Conservation (phyloP, 2,888 invertebrate genomes). For the Hylaea fasciaria region DNA sequence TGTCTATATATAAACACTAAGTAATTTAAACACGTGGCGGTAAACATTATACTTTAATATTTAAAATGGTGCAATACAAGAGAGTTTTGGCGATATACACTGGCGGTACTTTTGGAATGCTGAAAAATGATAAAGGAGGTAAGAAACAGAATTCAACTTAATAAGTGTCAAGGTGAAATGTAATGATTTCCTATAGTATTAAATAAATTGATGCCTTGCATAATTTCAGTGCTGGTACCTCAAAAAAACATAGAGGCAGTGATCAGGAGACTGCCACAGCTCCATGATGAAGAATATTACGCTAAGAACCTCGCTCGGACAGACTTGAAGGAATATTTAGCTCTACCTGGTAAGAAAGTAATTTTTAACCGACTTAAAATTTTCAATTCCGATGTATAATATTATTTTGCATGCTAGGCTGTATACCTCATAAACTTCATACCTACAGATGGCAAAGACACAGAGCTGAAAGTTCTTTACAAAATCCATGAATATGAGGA, state of each 20-base stretch:
- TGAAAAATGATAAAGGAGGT: constrained; percentile 92
- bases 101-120: constrained; percentile 99
- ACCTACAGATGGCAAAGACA: constrained; percentile 78
- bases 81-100: constrained; percentile 89
- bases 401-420: too few species aligned
- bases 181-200: too few species aligned
- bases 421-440: neutral
- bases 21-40: neutral
- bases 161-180: neutral
- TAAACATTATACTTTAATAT: neutral
- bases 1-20: neutral
- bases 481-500: constrained; percentile 94
- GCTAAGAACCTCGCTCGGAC: constrained; percentile 56
- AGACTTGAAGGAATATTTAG: constrained; percentile 64
- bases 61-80: constrained; percentile 59
- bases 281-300: constrained; percentile 73
- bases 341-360: constrained; percentile 63
- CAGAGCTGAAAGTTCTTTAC: constrained; percentile 88
- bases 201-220: neutral
- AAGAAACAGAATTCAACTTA: constrained; percentile 44
- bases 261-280: constrained; percentile 69
- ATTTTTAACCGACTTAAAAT: too few species aligned
- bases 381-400: too few species aligned
- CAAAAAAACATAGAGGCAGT: constrained; percentile 75
- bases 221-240: constrained; percentile 70